Evolutionary conservation across 2,113 vertebrate species (phyloP).

Genomic region (Tylochromis polylepis): DNA sequence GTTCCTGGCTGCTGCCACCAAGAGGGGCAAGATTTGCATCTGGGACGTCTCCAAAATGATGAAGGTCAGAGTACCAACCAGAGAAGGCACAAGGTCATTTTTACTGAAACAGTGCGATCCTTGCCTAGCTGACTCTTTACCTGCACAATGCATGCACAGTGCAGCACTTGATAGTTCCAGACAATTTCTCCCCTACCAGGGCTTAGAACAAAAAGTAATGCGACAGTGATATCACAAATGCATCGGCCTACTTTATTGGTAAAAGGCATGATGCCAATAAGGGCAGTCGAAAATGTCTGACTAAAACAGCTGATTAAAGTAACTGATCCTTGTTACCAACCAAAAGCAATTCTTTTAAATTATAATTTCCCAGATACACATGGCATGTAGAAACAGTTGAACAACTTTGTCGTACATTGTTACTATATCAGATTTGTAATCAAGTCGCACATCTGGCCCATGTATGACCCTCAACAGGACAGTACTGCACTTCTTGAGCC

Average conservation of each 20-base stretch:
- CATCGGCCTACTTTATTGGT: neutral
- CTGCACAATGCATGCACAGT: neutral
- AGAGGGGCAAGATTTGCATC: conserved; percentile 95
- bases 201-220: neutral
- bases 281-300: fast-evolving
- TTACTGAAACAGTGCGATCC: neutral
- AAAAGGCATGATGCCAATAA: neutral
- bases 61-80: conserved; percentile 78
- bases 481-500: neutral
- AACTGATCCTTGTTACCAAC: neutral
- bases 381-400: neutral
- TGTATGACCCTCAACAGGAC: neutral
- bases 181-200: neutral
- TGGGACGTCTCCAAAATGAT: conserved; percentile 99
- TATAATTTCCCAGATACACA: neutral
- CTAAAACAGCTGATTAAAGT: neutral
- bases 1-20: conserved; percentile 95
- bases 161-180: neutral
- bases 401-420: neutral
- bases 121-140: neutral
- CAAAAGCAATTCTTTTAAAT: neutral
- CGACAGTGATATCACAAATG: neutral
- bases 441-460: fast-evolving
- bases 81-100: neutral
- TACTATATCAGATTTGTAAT: neutral